Percentiles rank a stretch among this genome's conserved stretches.
These are phyloP conservation scores for Tylochromis polylepis DNA, from an alignment of 2,113 vertebrate genomes.

Conservation along the genomic window DNA sequence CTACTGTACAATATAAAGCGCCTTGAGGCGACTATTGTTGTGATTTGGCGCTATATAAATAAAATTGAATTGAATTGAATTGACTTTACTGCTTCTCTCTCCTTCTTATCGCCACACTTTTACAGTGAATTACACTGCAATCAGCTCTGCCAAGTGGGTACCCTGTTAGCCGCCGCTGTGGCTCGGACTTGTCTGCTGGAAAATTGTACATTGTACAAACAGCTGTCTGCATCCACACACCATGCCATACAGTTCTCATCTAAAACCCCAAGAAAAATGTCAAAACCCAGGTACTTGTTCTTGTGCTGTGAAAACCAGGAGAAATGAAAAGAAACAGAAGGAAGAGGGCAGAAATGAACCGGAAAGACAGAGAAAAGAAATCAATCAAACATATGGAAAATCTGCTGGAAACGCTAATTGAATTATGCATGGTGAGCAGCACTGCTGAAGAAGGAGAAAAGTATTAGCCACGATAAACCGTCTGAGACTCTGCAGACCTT, in stretches of 20 bases:
- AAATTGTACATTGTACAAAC: conserved; percentile 12
- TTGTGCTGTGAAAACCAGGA: neutral
- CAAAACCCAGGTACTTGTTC: neutral
- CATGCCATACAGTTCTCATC: neutral
- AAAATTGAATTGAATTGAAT: too few species aligned
- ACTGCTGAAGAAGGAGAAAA: neutral
- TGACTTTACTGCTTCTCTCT: neutral
- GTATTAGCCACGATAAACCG: neutral
- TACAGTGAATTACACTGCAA: conserved; percentile 44
- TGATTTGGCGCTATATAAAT: too few species aligned
- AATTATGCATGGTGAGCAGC: neutral
- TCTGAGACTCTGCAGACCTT: neutral
- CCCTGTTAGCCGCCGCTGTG: conserved; percentile 17
- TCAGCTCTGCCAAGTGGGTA: conserved; percentile 20
- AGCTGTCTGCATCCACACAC: conserved; percentile 3
- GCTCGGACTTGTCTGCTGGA: conserved; percentile 27
- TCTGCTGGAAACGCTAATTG: neutral
- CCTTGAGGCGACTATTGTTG: too few species aligned
- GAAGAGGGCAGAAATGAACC: neutral
- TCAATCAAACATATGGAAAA: neutral
- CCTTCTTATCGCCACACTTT: conserved; percentile 36
- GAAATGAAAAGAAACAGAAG: neutral
- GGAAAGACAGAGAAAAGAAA: neutral
- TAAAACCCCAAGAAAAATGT: neutral
- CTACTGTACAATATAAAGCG: too few species aligned